phyloP scores from a whole-genome alignment of 2,113 vertebrate genomes.

The Sturnus vulgaris region DNA sequence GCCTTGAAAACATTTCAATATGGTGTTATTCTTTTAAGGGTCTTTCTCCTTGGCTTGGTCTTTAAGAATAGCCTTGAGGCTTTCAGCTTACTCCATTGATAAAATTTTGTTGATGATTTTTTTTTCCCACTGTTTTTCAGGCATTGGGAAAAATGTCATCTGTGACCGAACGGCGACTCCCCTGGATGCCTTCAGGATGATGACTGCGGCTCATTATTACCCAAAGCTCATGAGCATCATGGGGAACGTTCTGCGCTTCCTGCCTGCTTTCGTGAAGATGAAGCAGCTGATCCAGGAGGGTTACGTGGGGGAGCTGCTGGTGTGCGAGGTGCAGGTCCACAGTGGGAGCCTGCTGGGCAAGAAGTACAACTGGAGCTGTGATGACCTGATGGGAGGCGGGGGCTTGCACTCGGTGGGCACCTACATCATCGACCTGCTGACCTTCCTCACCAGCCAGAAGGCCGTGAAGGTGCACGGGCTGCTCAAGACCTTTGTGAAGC shows the following conservation, averaged over 20 bases:
- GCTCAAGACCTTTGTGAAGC: slow-evolving; percentile 97
- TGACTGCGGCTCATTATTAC: slow-evolving; percentile 97
- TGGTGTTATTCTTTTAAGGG: not conserved
- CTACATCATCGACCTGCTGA: slow-evolving; percentile 97
- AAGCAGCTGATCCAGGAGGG: slow-evolving; percentile 95
- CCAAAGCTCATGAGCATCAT: slow-evolving; percentile 99
- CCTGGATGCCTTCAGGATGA: slow-evolving; percentile 96
- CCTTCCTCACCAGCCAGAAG: slow-evolving; percentile 92
- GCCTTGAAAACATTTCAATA: not conserved
- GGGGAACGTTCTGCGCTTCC: slow-evolving; percentile 95
- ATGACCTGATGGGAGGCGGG: slow-evolving; percentile 96
- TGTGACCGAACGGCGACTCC: slow-evolving; percentile 95
- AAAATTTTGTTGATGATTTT: not conserved
- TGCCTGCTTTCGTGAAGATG: slow-evolving; percentile 94
- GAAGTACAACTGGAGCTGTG: slow-evolving; percentile 99
- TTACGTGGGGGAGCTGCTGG: slow-evolving; percentile 91
- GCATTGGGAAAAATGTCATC: slow-evolving; percentile 98
- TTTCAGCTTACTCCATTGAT: not conserved
- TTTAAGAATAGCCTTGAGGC: not conserved
- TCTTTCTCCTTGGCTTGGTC: not conserved
- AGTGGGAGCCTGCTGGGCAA: slow-evolving; percentile 93
- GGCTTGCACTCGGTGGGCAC: slow-evolving; percentile 96
- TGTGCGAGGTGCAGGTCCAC: slow-evolving; percentile 97
- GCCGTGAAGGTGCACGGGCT: slow-evolving; percentile 92
- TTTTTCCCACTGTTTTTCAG: slow-evolving; percentile 55